phyloP scores from a whole-genome alignment of 2,113 vertebrate genomes.

The Pedionomus torquatus region DNA sequence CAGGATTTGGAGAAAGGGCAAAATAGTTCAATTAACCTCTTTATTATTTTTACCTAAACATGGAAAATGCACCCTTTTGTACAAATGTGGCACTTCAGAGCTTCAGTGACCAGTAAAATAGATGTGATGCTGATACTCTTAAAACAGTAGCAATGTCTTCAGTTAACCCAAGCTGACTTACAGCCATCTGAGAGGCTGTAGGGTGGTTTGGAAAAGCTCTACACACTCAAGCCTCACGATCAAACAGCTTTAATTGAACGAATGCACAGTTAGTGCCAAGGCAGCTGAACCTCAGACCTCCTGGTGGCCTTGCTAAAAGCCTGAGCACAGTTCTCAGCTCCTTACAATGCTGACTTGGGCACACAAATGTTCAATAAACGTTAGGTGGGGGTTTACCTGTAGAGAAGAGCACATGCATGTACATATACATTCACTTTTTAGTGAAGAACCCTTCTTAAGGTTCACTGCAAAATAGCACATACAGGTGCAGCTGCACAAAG shows the following conservation, averaged over 20 bases:
- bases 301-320: neutral
- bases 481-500: neutral
- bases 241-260: neutral
- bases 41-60: neutral
- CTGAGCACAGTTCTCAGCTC: neutral
- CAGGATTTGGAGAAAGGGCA: neutral
- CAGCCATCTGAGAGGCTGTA: accelerated
- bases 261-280: neutral
- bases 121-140: neutral
- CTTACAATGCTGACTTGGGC: neutral
- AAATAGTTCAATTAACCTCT: neutral
- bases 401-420: neutral
- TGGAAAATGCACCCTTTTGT: neutral
- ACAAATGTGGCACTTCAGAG: neutral
- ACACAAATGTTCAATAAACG: neutral
- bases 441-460: neutral
- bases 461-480: neutral
- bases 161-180: neutral
- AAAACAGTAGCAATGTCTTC: neutral
- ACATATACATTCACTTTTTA: neutral
- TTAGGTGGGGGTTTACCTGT: neutral
- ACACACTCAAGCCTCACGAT: neutral
- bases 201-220: neutral
- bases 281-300: neutral
- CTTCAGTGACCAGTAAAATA: neutral